phyloP scores from a whole-genome alignment of 2,888 invertebrate species.

The Trachelus stipa region DNA sequence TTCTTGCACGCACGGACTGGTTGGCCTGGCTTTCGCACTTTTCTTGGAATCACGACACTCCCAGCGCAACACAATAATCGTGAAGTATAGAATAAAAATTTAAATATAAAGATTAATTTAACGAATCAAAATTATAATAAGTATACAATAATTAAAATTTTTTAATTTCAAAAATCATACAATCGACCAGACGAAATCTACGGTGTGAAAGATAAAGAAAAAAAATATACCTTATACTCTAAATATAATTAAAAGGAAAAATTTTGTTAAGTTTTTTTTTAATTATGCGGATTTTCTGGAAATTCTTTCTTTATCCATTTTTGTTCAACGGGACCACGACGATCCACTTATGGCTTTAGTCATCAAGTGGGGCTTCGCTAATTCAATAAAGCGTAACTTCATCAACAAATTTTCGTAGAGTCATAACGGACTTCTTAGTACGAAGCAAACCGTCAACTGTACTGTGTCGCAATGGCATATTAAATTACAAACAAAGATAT shows the following conservation, averaged over 20 bases:
- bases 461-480: background rate
- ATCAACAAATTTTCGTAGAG: constrained; percentile 56
- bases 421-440: constrained; percentile 47
- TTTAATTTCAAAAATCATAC: background rate
- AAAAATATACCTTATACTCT: background rate
- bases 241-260: background rate
- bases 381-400: constrained; percentile 59
- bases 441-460: constrained; percentile 10
- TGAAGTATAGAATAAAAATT: background rate
- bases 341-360: constrained; percentile 56
- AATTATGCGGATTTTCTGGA: background rate
- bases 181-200: background rate
- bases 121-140: background rate
- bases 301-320: constrained; percentile 28
- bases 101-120: background rate
- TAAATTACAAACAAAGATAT: background rate
- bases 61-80: background rate
- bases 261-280: background rate
- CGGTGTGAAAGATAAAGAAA: background rate
- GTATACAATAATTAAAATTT: background rate
- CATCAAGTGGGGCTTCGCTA: constrained; percentile 57
- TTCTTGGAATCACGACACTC: too few relatives aligned
- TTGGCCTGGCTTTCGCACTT: too few relatives aligned
- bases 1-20: too few relatives aligned
- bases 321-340: constrained; percentile 42